phyloP scores from a whole-genome alignment of 2,888 invertebrate species.

The Meandrusa payeni region DNA sequence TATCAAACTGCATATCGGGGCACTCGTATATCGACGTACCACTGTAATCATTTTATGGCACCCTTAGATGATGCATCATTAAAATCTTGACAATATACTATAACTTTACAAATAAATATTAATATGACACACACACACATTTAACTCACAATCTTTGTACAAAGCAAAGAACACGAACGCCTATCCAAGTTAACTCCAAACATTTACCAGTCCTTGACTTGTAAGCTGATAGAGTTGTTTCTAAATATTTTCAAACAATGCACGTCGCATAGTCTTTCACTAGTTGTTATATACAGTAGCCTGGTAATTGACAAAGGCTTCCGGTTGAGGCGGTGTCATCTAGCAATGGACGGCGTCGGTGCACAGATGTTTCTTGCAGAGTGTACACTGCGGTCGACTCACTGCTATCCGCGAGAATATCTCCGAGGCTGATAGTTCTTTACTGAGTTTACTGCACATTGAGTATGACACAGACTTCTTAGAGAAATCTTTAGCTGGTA shows the following conservation, averaged over 20 bases:
- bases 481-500: constrained; percentile 69
- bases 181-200: constrained; percentile 13
- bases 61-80: constrained; percentile 8
- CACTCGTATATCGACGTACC: too few relatives aligned
- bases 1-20: too few relatives aligned
- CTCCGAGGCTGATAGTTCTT: constrained; percentile 68
- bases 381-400: constrained; percentile 62
- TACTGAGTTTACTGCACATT: constrained; percentile 71
- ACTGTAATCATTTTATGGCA: constrained; percentile 17
- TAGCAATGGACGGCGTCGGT: constrained; percentile 63
- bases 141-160: constrained; percentile 15
- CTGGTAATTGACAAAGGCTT: constrained; percentile 9
- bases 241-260: constrained; percentile 16
- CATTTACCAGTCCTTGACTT: constrained; percentile 11
- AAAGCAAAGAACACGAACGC: constrained; percentile 12
- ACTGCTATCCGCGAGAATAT: constrained; percentile 70
- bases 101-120: constrained; percentile 9
- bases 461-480: constrained; percentile 71
- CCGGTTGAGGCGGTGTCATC: constrained; percentile 11
- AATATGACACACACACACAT: constrained; percentile 7
- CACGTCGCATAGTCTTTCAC: constrained; percentile 13
- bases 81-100: constrained; percentile 1
- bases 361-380: constrained; percentile 69
- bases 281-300: constrained; percentile 6
- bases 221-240: constrained; percentile 16